Evolutionary conservation across 2,888 invertebrate species (phyloP).

Genomic region (Blera fallax): DNA sequence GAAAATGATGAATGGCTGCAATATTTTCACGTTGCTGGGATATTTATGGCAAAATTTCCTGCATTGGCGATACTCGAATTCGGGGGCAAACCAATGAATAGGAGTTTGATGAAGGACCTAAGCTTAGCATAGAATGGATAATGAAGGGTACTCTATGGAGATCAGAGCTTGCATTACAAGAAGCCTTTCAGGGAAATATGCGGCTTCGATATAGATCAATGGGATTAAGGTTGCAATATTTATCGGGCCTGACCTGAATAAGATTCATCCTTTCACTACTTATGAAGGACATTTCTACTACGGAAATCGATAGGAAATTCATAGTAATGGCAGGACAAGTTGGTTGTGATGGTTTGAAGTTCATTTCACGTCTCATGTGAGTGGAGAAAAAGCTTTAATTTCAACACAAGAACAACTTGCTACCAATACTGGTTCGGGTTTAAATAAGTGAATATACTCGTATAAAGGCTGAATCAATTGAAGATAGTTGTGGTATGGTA

Average conservation of each 20-base stretch:
- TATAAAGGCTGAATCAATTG: too few relatives aligned
- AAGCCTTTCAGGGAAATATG: constrained; percentile 27
- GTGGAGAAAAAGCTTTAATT: too few relatives aligned
- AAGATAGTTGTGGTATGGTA: too few relatives aligned
- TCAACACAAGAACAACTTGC: too few relatives aligned
- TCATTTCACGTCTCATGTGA: too few relatives aligned
- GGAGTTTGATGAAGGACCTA: constrained; percentile 45
- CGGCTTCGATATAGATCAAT: constrained; percentile 27
- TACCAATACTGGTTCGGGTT: too few relatives aligned
- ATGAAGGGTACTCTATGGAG: constrained; percentile 39
- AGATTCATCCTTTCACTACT: not conserved
- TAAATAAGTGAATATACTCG: too few relatives aligned
- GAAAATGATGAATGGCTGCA: constrained; percentile 67
- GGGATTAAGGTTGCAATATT: not conserved
- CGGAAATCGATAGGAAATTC: too few relatives aligned
- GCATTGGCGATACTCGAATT: constrained; percentile 61
- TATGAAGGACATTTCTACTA: too few relatives aligned
- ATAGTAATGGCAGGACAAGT: too few relatives aligned
- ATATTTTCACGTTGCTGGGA: constrained; percentile 60
- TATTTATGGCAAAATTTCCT: constrained; percentile 69
- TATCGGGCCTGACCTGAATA: not conserved
- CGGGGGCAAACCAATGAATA: constrained; percentile 45
- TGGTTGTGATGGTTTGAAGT: too few relatives aligned
- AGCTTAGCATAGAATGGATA: constrained; percentile 22
- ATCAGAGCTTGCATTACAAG: constrained; percentile 45